Evolutionary conservation across 2,797 vertebrate genomes (phyloP).

Genomic region (Helarctos malayanus): DNA sequence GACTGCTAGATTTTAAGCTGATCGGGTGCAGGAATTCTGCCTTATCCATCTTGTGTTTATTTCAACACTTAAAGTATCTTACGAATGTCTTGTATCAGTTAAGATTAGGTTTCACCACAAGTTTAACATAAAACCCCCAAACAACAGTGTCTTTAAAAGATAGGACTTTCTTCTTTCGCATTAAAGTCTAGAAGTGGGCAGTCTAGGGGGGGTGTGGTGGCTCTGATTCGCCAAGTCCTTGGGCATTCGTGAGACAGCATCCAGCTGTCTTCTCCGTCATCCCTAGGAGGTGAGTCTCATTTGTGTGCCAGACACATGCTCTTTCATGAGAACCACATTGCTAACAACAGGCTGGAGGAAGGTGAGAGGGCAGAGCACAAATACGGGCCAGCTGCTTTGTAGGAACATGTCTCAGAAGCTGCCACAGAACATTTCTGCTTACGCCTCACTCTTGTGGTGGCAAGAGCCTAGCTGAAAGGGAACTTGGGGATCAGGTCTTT

Average conservation of each 20-base stretch:
- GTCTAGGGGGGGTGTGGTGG: not conserved
- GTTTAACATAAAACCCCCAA: not conserved
- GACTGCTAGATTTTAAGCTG: slow-evolving; percentile 3
- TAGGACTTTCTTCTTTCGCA: not conserved
- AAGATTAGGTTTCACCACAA: not conserved
- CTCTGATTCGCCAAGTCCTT: not conserved
- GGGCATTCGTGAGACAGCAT: not conserved
- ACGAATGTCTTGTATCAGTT: not conserved
- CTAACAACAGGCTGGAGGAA: not conserved
- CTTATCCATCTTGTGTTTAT: slow-evolving; percentile 24
- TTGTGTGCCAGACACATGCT: not conserved
- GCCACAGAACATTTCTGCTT: not conserved
- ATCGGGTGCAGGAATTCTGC: not conserved
- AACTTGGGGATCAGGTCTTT: not conserved
- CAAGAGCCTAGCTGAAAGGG: not conserved
- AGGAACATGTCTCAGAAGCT: not conserved
- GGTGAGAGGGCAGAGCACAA: not conserved
- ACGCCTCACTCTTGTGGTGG: not conserved
- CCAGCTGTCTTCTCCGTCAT: not conserved
- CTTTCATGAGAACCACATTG: slow-evolving; percentile 5
- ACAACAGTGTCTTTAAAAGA: not conserved
- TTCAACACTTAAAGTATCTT: slow-evolving; percentile 1
- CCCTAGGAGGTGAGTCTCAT: not conserved
- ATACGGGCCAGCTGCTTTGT: not conserved
- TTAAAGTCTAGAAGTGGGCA: not conserved